Percentiles rank a stretch among this genome's conserved stretches.
phyloP scores from a whole-genome alignment of 2,888 invertebrate species.

The Quadriops clusia region DNA sequence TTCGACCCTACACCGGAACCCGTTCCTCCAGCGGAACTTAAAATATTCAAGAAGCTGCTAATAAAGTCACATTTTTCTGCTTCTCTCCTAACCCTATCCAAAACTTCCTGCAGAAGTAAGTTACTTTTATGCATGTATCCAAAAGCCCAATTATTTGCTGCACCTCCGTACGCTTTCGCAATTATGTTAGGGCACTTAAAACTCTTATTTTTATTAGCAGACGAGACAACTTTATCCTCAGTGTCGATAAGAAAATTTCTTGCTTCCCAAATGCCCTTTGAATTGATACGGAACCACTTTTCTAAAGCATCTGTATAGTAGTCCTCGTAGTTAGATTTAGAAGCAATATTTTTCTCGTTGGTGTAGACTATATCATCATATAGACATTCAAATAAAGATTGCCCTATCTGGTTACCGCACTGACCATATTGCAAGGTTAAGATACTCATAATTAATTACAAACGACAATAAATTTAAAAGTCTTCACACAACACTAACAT shows the following conservation, averaged over 20 bases:
- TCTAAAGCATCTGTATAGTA: conserved; percentile 30
- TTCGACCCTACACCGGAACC: conserved; percentile 42
- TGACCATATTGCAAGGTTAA: conserved; percentile 42
- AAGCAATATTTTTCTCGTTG: conserved; percentile 21
- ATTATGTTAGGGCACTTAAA: conserved; percentile 36
- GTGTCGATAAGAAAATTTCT: conserved; percentile 40
- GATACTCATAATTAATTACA: conserved; percentile 30
- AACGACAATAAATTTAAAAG: too few species aligned
- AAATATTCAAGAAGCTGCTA: conserved; percentile 35
- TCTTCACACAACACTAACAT: too few species aligned
- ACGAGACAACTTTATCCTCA: conserved; percentile 37
- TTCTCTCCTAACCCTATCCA: conserved; percentile 35
- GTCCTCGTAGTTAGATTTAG: conserved; percentile 20
- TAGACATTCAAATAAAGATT: conserved; percentile 35
- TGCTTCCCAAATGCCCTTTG: conserved; percentile 31
- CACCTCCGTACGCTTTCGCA: conserved; percentile 35
- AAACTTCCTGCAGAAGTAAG: conserved; percentile 28
- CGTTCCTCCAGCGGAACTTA: conserved; percentile 42
- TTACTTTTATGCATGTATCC: conserved; percentile 37
- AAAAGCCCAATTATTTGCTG: conserved; percentile 44
- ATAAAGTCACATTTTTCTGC: conserved; percentile 36
- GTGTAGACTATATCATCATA: conserved; percentile 31
- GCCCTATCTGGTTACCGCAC: conserved; percentile 44
- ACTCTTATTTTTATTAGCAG: conserved; percentile 22
- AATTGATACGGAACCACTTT: conserved; percentile 36